Evolutionary conservation across 2,888 invertebrate genomes (phyloP), one percentile per base, ranked within the genome.

Genomic region (Lysandra bellargus): DNA sequence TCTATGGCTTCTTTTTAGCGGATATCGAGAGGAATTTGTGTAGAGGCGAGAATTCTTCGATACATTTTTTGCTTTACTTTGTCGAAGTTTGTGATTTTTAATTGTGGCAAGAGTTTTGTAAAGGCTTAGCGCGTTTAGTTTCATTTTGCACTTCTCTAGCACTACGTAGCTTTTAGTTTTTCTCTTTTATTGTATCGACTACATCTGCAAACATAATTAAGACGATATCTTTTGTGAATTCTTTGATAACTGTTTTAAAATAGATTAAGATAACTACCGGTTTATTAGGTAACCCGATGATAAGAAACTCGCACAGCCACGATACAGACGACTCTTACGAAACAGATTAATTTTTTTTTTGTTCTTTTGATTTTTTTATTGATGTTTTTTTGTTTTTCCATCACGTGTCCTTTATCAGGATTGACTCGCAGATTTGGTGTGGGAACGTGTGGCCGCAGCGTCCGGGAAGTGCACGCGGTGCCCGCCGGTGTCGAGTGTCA

Each of bases 381-480:
- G 37, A 37, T 37, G 40, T 40, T 40, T 40, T 40, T 40, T 40
- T 40, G 1, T 40, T 40, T 44, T 44, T 49, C 49, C 3, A 57
- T 57, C 4, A 57, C 57, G 57, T 57, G 57, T 57, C 17, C 57
- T 57, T 57, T 17, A 57, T 57, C 57, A 57, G 57, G 57, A 57
- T 14, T 57, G 40, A 6, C 17, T 57, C 57, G 64, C 64, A 64
- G 64, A 30, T 79, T 79, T 74, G 74, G 74, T 85, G 85, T 85
- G 85, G 85, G 85, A 85, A 85, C 85, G 81, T 78, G 80, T 81
- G 80, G 85, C 85, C 85, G 81, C 85, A 94, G 86, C 88, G 92
- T 95, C 95, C 95, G 95, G 95, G 95, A 95, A 95, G 95, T 95
- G 89, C 64, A 30, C 64, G 30, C 30, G 64, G 64, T 64, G 64